Evolutionary conservation across 1,140 invertebrate species (phyloP).

Genomic region (Mercenaria mercenaria): DNA sequence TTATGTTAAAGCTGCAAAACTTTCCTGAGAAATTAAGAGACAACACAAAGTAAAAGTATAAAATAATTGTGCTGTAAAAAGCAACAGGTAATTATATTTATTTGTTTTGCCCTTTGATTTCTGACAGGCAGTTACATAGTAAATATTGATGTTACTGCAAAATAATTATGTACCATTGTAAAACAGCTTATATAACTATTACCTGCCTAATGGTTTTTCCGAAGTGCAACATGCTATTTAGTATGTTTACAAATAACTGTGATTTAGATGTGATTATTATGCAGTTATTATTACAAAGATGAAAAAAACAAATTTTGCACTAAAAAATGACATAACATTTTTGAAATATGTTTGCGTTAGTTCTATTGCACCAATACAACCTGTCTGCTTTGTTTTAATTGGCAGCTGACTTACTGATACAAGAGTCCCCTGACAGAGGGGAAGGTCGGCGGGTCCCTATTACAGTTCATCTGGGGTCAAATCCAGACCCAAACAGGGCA

Average conservation of each 20-base stretch:
- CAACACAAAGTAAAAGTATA: no score
- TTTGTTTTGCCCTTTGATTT: no score
- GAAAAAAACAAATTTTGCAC: background rate
- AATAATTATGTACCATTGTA: no score
- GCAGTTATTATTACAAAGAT: background rate
- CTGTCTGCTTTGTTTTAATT: background rate
- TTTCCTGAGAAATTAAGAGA: no score
- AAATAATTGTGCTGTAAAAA: no score
- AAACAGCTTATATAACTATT: no score
- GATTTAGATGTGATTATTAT: background rate
- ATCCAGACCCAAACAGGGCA: conserved; percentile 80
- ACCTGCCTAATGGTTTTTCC: no score
- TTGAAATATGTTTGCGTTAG: background rate
- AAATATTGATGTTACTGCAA: no score
- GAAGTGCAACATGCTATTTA: no score
- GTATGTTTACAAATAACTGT: background rate
- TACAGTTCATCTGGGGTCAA: conserved; percentile 82
- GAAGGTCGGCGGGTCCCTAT: conserved; percentile 83
- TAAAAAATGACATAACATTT: background rate
- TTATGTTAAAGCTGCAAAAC: background rate
- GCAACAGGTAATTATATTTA: no score
- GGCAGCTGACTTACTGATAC: conserved; percentile 80
- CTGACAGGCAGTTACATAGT: no score
- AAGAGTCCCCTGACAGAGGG: conserved; percentile 79
- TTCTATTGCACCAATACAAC: background rate